Base-by-base conservation (phyloP, 2,888 invertebrate species). In the Drosophila algonquin region DNA sequence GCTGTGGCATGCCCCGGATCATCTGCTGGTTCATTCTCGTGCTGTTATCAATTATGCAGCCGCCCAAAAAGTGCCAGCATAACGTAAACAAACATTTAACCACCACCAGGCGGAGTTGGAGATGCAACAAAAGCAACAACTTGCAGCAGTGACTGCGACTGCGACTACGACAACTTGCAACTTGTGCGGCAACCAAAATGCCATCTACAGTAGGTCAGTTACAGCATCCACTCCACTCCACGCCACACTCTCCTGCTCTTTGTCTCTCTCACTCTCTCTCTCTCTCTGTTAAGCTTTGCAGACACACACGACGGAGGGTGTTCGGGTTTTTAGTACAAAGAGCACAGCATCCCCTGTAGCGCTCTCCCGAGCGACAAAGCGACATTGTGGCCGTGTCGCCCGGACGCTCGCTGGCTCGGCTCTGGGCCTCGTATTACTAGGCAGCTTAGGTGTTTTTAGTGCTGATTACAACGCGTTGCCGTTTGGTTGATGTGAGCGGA, bases 381-480 rank as follows among this genome's bases (percentile, higher is more conserved):
- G 14, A 73, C 80, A 62, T 47, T 69, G 75, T 73, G 27, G 77
- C 61, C 64, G 62, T 83, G 86, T 80, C 3, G 81, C 74, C 30
- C 3, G 14, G 54, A 53, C 9, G 16, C 16, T 8, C 51, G 51
- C 51, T 18, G 60, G 50, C 71, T 68, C 74, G 72, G 65, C 45
- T 64, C 65, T n/a, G 53, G 69, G 10, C 46, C 58, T 73, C 72
- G 61, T 73, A 68, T 78, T 81, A 73, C 75, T 85, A 62, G 70
- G 65, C 64, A 70, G 74, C 83, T 76, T 74, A 74, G 79, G 65
- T 83, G 87, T 86, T 89, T 91, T 92, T 91, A 92, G 92, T 92
- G 91, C 91, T 91, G 91, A 91, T 91, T 91, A 90, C 91, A 91
- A 92, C 90, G 91, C 91, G 90, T 90, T 81, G 87, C 89, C 90